Evolutionary conservation across 2,113 vertebrate genomes (phyloP).

Genomic region (Cochlearius cochlearius): DNA sequence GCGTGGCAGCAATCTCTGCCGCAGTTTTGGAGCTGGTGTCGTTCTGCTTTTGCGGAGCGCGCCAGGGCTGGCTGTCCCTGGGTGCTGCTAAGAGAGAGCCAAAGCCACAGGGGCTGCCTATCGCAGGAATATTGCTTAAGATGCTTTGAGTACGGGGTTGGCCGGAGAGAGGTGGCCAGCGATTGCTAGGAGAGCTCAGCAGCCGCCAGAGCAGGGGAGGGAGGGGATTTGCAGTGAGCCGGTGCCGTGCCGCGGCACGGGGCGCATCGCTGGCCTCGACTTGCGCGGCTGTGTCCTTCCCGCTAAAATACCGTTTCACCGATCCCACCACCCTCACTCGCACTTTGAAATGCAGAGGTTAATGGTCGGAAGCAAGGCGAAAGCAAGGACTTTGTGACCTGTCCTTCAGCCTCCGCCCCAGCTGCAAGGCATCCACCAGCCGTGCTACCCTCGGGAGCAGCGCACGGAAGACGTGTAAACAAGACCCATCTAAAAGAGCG

Average conservation of each 20-base stretch:
- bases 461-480: not conserved
- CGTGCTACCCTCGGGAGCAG: not conserved
- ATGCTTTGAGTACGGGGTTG: not conserved
- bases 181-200: not conserved
- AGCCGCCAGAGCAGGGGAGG: not conserved
- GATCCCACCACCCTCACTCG: not conserved
- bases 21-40: not conserved
- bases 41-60: not conserved
- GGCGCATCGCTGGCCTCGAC: too few species aligned
- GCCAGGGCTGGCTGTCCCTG: not conserved
- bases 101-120: not conserved
- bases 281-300: too few species aligned
- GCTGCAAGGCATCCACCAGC: not conserved
- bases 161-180: not conserved
- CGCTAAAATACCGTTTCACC: fast-evolving
- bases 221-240: not conserved
- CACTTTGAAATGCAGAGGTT: not conserved
- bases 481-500: not conserved
- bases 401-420: not conserved
- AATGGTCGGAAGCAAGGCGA: not conserved
- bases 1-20: not conserved
- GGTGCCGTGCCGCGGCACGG: not conserved
- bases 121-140: not conserved
- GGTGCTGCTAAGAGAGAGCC: not conserved
- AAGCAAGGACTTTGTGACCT: not conserved